Evolutionary conservation across 2,113 vertebrate species (phyloP).

Genomic region (Brachyistius frenatus): DNA sequence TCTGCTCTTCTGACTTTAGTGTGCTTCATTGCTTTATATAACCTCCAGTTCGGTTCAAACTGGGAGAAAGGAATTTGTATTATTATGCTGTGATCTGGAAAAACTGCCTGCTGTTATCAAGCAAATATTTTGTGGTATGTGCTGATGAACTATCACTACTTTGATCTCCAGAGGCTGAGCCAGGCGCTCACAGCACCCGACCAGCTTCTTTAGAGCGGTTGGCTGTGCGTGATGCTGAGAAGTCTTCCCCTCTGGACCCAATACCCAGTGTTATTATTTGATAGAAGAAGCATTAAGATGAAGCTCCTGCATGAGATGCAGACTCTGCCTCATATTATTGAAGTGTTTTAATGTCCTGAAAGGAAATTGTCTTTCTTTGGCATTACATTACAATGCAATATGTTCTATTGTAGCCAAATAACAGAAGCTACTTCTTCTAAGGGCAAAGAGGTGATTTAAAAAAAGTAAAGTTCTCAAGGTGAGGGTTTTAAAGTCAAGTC

Average conservation of each 20-base stretch:
- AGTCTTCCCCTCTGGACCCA: slow-evolving; percentile 72
- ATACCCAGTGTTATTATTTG: slow-evolving; percentile 77
- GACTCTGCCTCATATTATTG: slow-evolving; percentile 68
- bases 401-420: neutral
- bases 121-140: slow-evolving; percentile 74
- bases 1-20: slow-evolving; percentile 46
- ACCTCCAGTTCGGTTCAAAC: slow-evolving; percentile 49
- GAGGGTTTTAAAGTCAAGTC: neutral
- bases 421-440: slow-evolving; percentile 4
- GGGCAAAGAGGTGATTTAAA: neutral
- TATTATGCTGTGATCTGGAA: slow-evolving; percentile 67
- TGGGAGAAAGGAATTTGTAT: slow-evolving; percentile 61
- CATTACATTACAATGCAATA: slow-evolving; percentile 17
- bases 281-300: slow-evolving; percentile 76
- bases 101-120: slow-evolving; percentile 73
- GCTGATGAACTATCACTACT: slow-evolving; percentile 68
- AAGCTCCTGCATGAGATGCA: slow-evolving; percentile 64
- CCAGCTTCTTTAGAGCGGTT: slow-evolving; percentile 42
- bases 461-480: neutral
- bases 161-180: slow-evolving; percentile 73
- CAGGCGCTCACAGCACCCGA: slow-evolving; percentile 34
- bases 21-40: slow-evolving; percentile 55
- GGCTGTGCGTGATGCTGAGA: slow-evolving; percentile 70
- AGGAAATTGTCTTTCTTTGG: slow-evolving; percentile 75
- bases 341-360: slow-evolving; percentile 61